A percentile compares a stretch with the other conserved stretches of the same genome.
Evolutionary conservation across 2,797 vertebrate species (phyloP).

Genomic region (Mormyrus proboscirostris): DNA sequence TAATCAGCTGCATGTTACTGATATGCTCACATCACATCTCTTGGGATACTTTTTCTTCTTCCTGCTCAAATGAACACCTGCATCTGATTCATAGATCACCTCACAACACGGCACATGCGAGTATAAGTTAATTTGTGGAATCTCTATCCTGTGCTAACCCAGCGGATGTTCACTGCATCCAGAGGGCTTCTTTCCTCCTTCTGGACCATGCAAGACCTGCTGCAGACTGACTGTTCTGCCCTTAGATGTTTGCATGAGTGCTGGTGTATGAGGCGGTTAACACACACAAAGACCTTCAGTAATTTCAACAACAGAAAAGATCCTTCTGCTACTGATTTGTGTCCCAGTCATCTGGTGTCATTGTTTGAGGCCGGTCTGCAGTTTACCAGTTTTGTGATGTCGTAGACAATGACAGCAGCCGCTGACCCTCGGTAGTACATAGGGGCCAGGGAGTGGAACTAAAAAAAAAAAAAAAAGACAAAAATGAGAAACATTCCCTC

Average conservation of each 20-base stretch:
- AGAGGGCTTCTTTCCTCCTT: neutral
- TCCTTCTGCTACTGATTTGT: neutral
- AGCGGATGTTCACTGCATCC: neutral
- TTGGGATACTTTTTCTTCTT: neutral
- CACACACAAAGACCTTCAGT: neutral
- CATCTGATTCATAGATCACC: neutral
- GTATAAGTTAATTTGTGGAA: neutral
- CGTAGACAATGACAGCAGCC: constrained; percentile 93
- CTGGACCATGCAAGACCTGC: neutral
- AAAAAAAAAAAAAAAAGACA: constrained; percentile 23
- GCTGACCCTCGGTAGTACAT: constrained; percentile 98
- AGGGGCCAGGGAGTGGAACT: constrained; percentile 97
- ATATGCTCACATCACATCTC: neutral
- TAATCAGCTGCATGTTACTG: neutral
- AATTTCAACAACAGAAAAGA: neutral
- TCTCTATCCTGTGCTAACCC: neutral
- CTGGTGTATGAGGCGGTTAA: constrained; percentile 1
- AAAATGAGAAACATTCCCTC: neutral
- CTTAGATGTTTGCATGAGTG: neutral
- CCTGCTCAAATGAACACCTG: neutral
- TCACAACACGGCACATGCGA: neutral
- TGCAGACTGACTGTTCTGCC: neutral
- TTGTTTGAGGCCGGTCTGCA: neutral
- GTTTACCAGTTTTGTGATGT: constrained; percentile 94
- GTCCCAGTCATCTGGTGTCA: neutral